Base-by-base conservation (phyloP, 2,113 vertebrate genomes). In the Gallinago undulata region DNA sequence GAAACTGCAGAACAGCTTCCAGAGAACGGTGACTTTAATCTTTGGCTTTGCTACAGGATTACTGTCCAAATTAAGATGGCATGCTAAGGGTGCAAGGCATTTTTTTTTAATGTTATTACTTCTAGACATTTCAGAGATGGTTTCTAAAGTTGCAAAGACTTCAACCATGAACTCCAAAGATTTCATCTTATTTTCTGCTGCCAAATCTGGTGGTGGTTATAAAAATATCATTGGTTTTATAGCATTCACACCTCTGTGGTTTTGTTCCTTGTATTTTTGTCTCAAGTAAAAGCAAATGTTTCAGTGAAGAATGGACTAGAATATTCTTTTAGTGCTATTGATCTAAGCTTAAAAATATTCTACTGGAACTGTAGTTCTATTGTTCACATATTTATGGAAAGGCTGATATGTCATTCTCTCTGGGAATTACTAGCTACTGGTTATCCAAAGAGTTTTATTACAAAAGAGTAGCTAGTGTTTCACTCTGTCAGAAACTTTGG, bases 401-500 rank as follows among this genome's bases (percentile, higher is more conserved):
- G 30, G 19, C 47, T 91, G 63, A 60, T 91, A 22, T 3, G 33
- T 81, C 33, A 13, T 43, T 47, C 11, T 4, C n/a, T 90, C 30
- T 82, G 63, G 41, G 60, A 94, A 59, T 93, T 68, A 84, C 35
- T 84, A 60, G 39, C 75, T 85, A 35, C 47, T 80, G 45, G n/a
- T 96, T 95, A 89, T 84, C 69, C 67, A 74, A n/a, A 84, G 82
- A 37, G 28, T 84, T 87, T 90, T 73, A 83, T 94, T 84, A 50
- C 41, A 45, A 5, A 80, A 67, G 12, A 69, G 12, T 84, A 81
- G 72, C 64, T 67, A 67, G 13, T 82, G 7, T 25, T 70, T 8
- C 22, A 68, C 43, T 72, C 90, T 66, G 13, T 81, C 50, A 63
- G 79, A 83, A 96, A 51, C 28, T 91, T 81, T 7, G 56, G 12